Conservation (phyloP, 2,113 vertebrate genomes). For the Strix aluco region DNA sequence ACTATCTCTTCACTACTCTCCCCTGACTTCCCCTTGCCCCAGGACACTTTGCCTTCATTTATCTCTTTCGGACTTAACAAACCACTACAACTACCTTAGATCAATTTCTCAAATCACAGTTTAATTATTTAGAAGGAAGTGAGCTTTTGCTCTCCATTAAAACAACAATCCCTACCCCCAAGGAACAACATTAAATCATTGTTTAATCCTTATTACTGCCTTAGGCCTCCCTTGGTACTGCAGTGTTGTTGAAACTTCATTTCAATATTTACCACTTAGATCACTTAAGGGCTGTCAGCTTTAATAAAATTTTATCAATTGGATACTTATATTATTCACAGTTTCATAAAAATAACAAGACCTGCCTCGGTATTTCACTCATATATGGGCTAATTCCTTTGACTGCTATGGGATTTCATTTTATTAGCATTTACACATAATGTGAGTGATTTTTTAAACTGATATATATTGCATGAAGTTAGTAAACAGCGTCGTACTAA, state of each 20-base stretch:
- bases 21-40: conserved; percentile 60
- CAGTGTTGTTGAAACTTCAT: conserved; percentile 78
- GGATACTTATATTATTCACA: conserved; percentile 86
- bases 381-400: conserved; percentile 68
- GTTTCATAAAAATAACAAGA: conserved; percentile 83
- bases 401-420: conserved; percentile 78
- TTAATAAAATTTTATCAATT: conserved; percentile 87
- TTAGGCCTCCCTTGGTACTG: conserved; percentile 69
- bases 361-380: conserved; percentile 76
- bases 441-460: conserved; percentile 34
- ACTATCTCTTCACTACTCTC: conserved; percentile 77
- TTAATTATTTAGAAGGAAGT: conserved; percentile 83
- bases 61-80: conserved; percentile 77
- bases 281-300: conserved; percentile 88
- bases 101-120: conserved; percentile 77
- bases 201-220: conserved; percentile 80
- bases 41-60: conserved; percentile 73
- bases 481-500: background rate
- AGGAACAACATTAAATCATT: conserved; percentile 76
- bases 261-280: conserved; percentile 90
- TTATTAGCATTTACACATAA: conserved; percentile 74
- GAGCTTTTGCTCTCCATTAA: conserved; percentile 63
- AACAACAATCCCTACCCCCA: conserved; percentile 62
- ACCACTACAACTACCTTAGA: conserved; percentile 78
- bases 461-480: conserved; percentile 20